Base-by-base conservation (phyloP, 2,797 vertebrate species). In the Neostethus bicornis region DNA sequence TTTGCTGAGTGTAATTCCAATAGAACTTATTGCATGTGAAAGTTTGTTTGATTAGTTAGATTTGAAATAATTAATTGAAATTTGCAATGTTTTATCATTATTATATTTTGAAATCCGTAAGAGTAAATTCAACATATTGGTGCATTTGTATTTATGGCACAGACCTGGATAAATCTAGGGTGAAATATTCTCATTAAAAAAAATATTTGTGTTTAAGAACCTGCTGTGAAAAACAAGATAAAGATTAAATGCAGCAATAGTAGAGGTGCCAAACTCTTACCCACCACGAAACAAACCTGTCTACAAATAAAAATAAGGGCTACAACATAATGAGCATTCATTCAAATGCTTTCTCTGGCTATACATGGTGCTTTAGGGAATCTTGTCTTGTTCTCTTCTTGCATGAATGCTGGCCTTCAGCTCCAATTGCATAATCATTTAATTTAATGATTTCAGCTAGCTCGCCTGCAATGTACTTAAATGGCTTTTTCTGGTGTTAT, bases 311-410 rank as follows among this genome's bases (percentile, higher is more conserved):
- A 51, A 69, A 70, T 51, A 56, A 13, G 34, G 28, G 10, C 45
- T 17, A 35, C 44, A 60, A 67, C 11, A 4, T 52, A 75, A 76
- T 74, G 62, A 64, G 51, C 80, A 80, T 77, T 75, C 78, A 74
- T 79, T 81, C 60, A 85, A 80, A 81, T 66, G 73, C 38, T 57
- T 25, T 31, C 1, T 7, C n/a, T 34, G 2, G 44, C 20, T 45
- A 57, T 39, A 11, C 25, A 5, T 17, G 29, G 58, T 25, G 37
- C 37, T 68, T 64, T 35, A 47, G 35, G 44, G 21, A 48, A 31
- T 53, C 38, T 50, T 51, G 43, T 47, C 49, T 56, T 16, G 49
- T 49, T 47, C 49, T 56, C 16, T 49, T 49, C 37, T 37, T 41
- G 20, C 55, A 60, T 37, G 39, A 66, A 79, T 56, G 35, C 34